Evolutionary conservation across 1,140 invertebrate genomes (phyloP), one percentile per base, ranked within the genome.

Genomic region (Drosophila micromelanica): DNA sequence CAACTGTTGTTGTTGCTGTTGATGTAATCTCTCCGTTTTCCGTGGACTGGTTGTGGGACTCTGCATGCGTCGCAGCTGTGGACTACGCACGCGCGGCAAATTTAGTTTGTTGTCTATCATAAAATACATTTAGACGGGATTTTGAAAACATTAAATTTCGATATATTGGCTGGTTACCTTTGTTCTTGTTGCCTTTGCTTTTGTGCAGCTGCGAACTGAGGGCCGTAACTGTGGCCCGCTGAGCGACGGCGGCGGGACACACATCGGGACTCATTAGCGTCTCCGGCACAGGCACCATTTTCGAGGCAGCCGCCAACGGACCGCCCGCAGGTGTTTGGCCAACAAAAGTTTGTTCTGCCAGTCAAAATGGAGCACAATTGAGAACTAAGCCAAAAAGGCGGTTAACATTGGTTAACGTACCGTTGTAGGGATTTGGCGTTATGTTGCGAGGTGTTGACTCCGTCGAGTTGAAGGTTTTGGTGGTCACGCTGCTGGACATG

Each of bases 231-330:
- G 84, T 80, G 12, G 87, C 78, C 23, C 82, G 76, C 65, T 92
- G 86, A 13, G 90, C 86, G 11, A 89, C 90, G 45, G 91, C 86
- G 13, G 93, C 90, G 64, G 95, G 94, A 76, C 95, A 93, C 84
- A 96, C 96, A 91, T 97, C 96, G 2, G 96, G 96, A 91, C 96
- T 97, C 95, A 97, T 96, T 0, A 97, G 92, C 1, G 96, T 96
- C 86, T 97, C 96, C 7, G 96, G 96, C 37, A 97, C 96, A 3
- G 96, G 96, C 1, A 97, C 95, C 92, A 97, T 95, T 92, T 96
- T 97, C 1, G 96, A 96, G 42, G 96, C 95, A 40, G 96, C 96
- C 86, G 96, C 95, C 52, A 97, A 86, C 2, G 96, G 95, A 78
- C 91, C 90, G 0, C 86, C 89, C 4, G 54, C 20, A 1, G 85